A percentile compares a stretch with the other conserved stretches of the same genome.
Conservation (phyloP, 2,888 invertebrate genomes). For the Leptopilina myrica region DNA sequence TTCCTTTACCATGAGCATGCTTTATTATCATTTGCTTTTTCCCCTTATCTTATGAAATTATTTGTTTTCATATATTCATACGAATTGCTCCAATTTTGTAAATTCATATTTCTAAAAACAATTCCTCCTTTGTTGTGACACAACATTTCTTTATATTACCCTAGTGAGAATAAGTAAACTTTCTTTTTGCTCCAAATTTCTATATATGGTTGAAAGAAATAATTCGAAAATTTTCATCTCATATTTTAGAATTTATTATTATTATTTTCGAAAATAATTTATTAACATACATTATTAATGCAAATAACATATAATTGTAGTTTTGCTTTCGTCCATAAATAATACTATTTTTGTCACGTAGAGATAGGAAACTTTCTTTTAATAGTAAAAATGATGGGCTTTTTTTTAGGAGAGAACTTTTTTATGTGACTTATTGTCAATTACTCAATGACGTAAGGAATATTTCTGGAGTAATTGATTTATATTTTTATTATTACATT, state of each 20-base stretch:
- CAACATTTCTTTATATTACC: neutral
- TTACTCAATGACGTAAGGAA: neutral
- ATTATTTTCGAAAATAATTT: neutral
- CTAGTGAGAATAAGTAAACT: no score
- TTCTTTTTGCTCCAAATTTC: no score
- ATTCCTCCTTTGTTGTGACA: neutral
- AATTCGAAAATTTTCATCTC: neutral
- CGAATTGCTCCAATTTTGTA: neutral
- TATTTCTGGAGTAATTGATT: constrained; percentile 17
- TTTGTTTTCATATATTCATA: neutral
- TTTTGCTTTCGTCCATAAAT: neutral
- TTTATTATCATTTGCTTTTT: neutral
- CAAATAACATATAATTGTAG: neutral
- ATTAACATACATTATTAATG: neutral
- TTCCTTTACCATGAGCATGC: neutral
- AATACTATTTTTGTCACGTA: constrained; percentile 12
- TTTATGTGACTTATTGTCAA: constrained; percentile 10
- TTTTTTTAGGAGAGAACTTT: constrained; percentile 1
- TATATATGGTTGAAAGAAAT: no score
- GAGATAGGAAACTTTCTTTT: neutral
- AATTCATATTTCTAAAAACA: neutral
- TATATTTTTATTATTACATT: neutral
- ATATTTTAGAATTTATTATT: neutral
- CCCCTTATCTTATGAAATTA: neutral
- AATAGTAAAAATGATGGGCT: neutral